These are phyloP conservation scores for Notarius quadriscutis DNA, from an alignment of 2,113 vertebrate species.

Conservation along the genomic window DNA sequence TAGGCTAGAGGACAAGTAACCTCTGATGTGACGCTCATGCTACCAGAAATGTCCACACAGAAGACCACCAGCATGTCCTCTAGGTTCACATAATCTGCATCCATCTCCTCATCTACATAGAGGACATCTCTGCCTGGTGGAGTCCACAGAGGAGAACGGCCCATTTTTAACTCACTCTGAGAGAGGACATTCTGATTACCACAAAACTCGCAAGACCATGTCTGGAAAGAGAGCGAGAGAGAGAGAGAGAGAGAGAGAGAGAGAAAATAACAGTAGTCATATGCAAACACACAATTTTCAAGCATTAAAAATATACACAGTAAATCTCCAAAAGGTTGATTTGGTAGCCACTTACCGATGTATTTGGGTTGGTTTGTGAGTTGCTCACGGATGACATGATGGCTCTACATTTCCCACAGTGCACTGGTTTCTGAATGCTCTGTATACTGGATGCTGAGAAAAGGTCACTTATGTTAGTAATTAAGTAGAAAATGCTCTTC, in stretches of 20 bases:
- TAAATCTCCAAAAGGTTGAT: neutral
- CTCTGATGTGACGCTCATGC: constrained; percentile 75
- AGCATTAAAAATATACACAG: neutral
- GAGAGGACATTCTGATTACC: constrained; percentile 48
- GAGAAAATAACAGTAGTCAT: neutral
- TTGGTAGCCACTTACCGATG: constrained; percentile 59
- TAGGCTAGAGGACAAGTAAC: constrained; percentile 30
- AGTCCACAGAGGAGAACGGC: constrained; percentile 32
- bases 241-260: neutral
- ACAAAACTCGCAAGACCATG: constrained; percentile 77
- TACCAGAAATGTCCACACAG: constrained; percentile 77
- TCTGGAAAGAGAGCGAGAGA: constrained; percentile 50
- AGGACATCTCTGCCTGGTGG: constrained; percentile 63
- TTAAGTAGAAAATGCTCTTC: neutral
- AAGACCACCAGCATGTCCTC: constrained; percentile 72
- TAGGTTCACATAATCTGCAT: constrained; percentile 72
- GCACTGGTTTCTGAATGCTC: constrained; percentile 59
- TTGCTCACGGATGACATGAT: constrained; percentile 65
- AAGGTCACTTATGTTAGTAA: neutral
- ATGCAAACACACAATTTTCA: neutral
- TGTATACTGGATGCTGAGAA: constrained; percentile 54
- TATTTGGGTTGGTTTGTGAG: constrained; percentile 16
- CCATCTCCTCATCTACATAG: constrained; percentile 56
- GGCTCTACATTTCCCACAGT: constrained; percentile 68
- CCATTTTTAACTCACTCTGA: constrained; percentile 19